phyloP scores from a whole-genome alignment of 1,140 invertebrate genomes.

The Wasmannia auropunctata region DNA sequence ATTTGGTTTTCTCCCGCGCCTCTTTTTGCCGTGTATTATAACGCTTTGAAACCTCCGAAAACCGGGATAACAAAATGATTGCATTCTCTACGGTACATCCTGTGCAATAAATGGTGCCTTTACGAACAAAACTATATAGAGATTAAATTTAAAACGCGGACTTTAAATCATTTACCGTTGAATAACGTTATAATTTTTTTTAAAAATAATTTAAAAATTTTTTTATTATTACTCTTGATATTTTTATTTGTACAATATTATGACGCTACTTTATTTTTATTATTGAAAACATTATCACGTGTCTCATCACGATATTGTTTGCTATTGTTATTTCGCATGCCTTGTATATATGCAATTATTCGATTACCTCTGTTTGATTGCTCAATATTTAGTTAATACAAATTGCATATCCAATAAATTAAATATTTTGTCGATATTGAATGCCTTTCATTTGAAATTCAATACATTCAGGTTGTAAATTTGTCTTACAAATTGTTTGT shows the following conservation, averaged over 20 bases:
- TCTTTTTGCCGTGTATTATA: neutral
- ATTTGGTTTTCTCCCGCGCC: neutral
- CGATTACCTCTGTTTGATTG: neutral
- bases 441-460: neutral
- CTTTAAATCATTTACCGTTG: neutral
- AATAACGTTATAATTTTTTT: neutral
- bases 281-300: neutral
- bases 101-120: neutral
- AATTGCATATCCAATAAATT: neutral
- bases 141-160: neutral
- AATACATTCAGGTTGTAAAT: neutral
- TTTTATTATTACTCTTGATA: neutral
- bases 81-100: neutral
- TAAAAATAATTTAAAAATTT: neutral
- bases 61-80: constrained; percentile 4
- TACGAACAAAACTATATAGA: neutral
- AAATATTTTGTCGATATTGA: constrained; percentile 17
- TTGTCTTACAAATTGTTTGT: constrained; percentile 14
- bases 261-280: neutral
- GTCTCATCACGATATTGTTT: neutral
- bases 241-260: neutral
- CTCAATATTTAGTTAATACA: constrained; percentile 29
- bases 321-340: neutral
- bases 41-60: neutral
- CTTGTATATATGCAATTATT: neutral